phyloP scores from a whole-genome alignment of 2,113 vertebrate genomes.

The Lophotis ruficrista region DNA sequence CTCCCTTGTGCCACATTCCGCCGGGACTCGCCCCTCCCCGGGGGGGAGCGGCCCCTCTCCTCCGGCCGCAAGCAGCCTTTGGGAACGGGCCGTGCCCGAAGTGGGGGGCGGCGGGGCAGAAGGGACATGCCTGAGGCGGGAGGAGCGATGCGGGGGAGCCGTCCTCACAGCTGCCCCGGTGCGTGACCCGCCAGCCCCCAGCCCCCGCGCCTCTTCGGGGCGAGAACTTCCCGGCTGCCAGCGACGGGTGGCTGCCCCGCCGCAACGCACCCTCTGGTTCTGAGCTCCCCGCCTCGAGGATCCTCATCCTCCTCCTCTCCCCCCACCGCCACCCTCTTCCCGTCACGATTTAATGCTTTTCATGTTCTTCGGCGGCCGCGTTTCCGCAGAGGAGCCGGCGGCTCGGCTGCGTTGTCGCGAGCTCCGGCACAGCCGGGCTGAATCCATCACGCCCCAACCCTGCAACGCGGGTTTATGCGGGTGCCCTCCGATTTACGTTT shows the following conservation, averaged over 20 bases:
- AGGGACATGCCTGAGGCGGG: neutral
- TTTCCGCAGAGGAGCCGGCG: constrained; percentile 75
- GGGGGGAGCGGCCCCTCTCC: too few species aligned
- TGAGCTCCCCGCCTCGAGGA: neutral
- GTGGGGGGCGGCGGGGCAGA: neutral
- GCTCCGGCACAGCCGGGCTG: constrained; percentile 69
- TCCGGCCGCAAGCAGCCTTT: neutral
- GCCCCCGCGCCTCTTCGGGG: neutral
- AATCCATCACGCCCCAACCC: constrained; percentile 74
- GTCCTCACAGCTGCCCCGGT: neutral
- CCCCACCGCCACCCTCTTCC: constrained; percentile 46
- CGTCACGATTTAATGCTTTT: constrained; percentile 71
- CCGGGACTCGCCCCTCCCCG: neutral
- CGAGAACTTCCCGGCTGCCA: neutral
- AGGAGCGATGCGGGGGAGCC: neutral
- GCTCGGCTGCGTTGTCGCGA: constrained; percentile 73
- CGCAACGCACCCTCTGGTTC: neutral
- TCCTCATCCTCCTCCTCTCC: neutral
- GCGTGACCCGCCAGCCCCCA: neutral
- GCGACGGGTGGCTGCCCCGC: neutral
- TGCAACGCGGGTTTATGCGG: constrained; percentile 71
- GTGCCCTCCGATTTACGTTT: constrained; percentile 78
- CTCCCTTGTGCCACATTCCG: neutral
- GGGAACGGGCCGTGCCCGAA: neutral
- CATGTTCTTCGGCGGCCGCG: constrained; percentile 71